Percentiles rank a stretch among this genome's conserved stretches.
These are phyloP conservation scores for Oryzaephilus surinamensis DNA, from an alignment of 1,140 invertebrate species.

Conservation along the genomic window DNA sequence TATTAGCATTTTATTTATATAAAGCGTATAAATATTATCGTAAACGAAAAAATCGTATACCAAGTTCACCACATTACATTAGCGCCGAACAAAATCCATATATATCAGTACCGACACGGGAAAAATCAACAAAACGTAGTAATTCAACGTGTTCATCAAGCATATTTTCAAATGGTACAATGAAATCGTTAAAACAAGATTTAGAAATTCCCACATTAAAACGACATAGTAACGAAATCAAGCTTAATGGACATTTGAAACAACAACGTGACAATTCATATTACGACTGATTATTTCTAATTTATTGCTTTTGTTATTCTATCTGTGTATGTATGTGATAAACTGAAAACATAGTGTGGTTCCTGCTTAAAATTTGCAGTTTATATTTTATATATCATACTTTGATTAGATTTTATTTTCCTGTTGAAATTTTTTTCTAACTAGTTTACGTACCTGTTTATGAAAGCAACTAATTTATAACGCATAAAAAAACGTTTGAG, in stretches of 20 bases:
- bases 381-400: too few species aligned
- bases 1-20: conserved; percentile 16
- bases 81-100: conserved; percentile 70
- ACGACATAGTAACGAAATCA: conserved; percentile 56
- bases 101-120: conserved; percentile 57
- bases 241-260: conserved; percentile 35
- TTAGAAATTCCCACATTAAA: conserved; percentile 70
- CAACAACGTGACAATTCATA: conserved; percentile 27
- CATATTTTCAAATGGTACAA: conserved; percentile 43
- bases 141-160: conserved; percentile 41
- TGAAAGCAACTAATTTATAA: too few species aligned
- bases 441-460: too few species aligned
- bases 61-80: conserved; percentile 65
- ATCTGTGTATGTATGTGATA: too few species aligned
- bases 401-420: too few species aligned
- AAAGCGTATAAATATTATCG: conserved; percentile 42
- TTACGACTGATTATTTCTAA: conserved; percentile 25
- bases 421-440: too few species aligned
- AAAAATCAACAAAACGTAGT: conserved; percentile 38
- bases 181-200: conserved; percentile 53
- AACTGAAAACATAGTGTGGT: too few species aligned
- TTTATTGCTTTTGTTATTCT: too few species aligned
- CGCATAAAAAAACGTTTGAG: too few species aligned
- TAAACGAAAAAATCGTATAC: conserved; percentile 43
- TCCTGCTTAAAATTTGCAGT: too few species aligned